Evolutionary conservation across 2,888 invertebrate species (phyloP).

Genomic region (Mimas tiliae): DNA sequence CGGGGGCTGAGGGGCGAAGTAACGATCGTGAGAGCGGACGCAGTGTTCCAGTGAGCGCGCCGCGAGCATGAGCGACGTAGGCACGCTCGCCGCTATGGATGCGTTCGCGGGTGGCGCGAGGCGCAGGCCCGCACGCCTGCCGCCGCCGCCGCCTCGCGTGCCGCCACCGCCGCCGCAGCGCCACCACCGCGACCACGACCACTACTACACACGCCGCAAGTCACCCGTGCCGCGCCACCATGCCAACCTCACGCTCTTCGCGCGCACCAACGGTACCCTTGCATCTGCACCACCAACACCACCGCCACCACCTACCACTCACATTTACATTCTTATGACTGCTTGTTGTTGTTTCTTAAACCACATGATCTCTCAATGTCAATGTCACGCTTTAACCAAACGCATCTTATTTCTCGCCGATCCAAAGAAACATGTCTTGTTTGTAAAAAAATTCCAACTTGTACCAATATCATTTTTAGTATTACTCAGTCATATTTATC

Average conservation of each 20-base stretch:
- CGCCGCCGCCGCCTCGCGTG: conserved; percentile 80
- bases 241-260: conserved; percentile 76
- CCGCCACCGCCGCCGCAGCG: conserved; percentile 79
- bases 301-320: conserved; percentile 42
- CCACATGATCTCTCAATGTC: conserved; percentile 60
- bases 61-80: conserved; percentile 83
- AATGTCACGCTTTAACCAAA: conserved; percentile 62
- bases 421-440: not conserved
- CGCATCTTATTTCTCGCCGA: conserved; percentile 27
- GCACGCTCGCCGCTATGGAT: conserved; percentile 83
- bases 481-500: not conserved
- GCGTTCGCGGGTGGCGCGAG: conserved; percentile 82
- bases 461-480: not conserved
- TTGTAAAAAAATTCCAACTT: not conserved
- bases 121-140: conserved; percentile 77
- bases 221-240: conserved; percentile 76
- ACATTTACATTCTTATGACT: conserved; percentile 26
- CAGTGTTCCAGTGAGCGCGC: conserved; percentile 82
- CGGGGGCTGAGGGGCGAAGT: conserved; percentile 65
- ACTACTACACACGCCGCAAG: conserved; percentile 82
- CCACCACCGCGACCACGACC: conserved; percentile 77
- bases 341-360: conserved; percentile 35
- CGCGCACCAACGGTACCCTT: conserved; percentile 75
- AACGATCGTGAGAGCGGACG: conserved; percentile 71
- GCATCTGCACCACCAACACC: conserved; percentile 30